Evolutionary conservation across 2,797 vertebrate genomes (phyloP).

Genomic region (Falco biarmicus): DNA sequence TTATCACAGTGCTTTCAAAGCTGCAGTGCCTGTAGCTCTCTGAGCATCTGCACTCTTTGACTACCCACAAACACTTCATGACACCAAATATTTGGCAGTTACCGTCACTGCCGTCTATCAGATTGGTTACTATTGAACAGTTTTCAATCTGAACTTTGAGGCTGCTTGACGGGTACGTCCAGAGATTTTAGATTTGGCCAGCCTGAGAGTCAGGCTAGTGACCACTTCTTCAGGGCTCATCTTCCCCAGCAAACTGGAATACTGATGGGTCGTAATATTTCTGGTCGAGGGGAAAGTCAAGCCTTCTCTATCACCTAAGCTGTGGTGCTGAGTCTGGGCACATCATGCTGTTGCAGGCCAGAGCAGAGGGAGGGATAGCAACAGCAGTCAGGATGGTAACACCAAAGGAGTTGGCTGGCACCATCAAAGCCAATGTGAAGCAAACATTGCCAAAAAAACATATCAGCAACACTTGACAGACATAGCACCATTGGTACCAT

Average conservation of each 20-base stretch:
- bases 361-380: not conserved
- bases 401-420: not conserved
- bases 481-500: rapidly evolving
- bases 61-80: not conserved
- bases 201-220: not conserved
- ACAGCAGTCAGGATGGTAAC: not conserved
- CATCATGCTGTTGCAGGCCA: not conserved
- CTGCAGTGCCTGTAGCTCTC: not conserved
- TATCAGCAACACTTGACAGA: not conserved
- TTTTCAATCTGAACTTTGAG: not conserved
- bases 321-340: not conserved
- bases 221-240: not conserved
- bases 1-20: not conserved
- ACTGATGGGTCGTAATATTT: not conserved
- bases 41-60: not conserved
- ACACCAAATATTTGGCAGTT: not conserved
- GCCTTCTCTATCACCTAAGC: not conserved
- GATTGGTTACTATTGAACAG: not conserved
- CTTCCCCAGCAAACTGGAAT: not conserved
- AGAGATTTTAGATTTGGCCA: not conserved
- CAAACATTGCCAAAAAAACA: not conserved
- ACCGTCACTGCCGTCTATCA: not conserved
- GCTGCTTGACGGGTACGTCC: not conserved
- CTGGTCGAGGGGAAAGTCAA: not conserved
- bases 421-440: not conserved